phyloP scores from a whole-genome alignment of 2,797 vertebrate genomes.

The Heterohyrax brucei region DNA sequence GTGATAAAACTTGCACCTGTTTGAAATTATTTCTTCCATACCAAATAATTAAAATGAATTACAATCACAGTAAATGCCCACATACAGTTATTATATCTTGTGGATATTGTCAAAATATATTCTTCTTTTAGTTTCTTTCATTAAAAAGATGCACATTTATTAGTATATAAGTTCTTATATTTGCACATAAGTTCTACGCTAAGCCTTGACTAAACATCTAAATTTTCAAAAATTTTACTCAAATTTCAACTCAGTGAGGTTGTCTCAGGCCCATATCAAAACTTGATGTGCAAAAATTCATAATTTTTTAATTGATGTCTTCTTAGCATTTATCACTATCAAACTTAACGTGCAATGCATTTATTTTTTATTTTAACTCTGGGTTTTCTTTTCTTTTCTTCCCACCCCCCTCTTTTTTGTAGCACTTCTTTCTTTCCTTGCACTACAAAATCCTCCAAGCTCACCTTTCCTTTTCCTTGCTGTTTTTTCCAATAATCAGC shows the following conservation, averaged over 20 bases:
- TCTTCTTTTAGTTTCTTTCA: background rate
- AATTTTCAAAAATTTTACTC: background rate
- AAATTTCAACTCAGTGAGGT: background rate
- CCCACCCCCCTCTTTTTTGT: background rate
- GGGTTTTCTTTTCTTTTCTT: background rate
- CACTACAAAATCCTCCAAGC: background rate
- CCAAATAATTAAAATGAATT: constrained; percentile 22
- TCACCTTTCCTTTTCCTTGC: background rate
- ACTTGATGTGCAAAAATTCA: background rate
- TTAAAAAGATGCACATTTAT: constrained; percentile 17
- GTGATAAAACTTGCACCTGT: constrained; percentile 20
- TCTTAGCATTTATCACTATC: background rate
- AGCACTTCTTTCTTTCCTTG: background rate
- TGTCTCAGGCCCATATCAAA: background rate
- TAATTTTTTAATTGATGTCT: background rate
- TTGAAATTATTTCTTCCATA: constrained; percentile 27
- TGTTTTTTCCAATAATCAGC: background rate
- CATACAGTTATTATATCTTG: background rate
- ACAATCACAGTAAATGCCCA: background rate
- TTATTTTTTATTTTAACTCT: background rate
- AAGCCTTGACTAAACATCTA: background rate
- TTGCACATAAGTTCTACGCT: background rate
- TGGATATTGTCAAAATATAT: background rate
- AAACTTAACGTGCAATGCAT: background rate
- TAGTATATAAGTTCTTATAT: background rate